phyloP scores from a whole-genome alignment of 1,140 invertebrate genomes.

The Diorhabda sublineata region DNA sequence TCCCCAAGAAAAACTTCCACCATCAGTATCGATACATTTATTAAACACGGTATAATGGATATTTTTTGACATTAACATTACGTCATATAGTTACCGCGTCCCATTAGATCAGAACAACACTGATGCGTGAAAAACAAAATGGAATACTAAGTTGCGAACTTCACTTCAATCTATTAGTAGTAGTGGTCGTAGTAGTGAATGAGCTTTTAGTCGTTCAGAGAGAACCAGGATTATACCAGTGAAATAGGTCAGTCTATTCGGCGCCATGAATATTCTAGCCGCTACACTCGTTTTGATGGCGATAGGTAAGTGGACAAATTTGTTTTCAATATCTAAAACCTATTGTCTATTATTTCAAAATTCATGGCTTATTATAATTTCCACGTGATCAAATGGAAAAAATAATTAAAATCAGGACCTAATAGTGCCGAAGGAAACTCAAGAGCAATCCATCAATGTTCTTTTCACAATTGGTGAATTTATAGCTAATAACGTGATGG shows the following conservation, averaged over 20 bases:
- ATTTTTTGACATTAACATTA: background rate
- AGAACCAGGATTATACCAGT: background rate
- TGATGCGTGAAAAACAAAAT: constrained; percentile 2
- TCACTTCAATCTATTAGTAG: background rate
- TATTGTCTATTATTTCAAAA: too few species aligned
- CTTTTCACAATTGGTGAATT: too few species aligned
- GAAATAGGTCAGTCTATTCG: background rate
- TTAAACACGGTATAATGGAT: too few species aligned
- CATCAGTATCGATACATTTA: too few species aligned
- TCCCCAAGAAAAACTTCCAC: too few species aligned
- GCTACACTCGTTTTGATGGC: background rate
- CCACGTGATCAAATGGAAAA: too few species aligned
- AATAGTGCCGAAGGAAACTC: too few species aligned
- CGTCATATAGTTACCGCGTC: background rate
- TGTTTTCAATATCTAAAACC: too few species aligned
- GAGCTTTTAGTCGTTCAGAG: background rate
- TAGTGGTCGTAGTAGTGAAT: background rate
- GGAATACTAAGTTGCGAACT: background rate
- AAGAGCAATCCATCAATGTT: too few species aligned
- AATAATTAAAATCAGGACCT: too few species aligned
- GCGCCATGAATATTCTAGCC: background rate
- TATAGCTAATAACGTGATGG: too few species aligned
- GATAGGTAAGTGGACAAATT: background rate
- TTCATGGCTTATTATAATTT: too few species aligned
- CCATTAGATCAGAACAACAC: background rate